Conservation (phyloP, 2,888 invertebrate species). For the Apotomis capreana region DNA sequence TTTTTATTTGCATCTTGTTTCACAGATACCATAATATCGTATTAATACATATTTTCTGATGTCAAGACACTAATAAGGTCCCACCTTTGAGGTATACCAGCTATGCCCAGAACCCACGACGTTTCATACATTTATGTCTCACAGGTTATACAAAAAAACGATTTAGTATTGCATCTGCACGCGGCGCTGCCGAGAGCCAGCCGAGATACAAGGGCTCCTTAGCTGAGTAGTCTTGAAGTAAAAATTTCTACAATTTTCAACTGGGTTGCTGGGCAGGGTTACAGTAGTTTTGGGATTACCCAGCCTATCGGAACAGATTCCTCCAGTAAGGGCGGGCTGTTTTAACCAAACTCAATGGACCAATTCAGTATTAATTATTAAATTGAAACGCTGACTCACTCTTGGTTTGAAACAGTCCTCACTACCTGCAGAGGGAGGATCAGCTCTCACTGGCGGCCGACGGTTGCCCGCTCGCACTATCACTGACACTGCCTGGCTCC, state of each 20-base stretch:
- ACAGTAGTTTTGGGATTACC: no score
- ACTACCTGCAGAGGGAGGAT: slow-evolving; percentile 11
- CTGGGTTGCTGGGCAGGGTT: background rate
- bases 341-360: background rate
- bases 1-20: no score
- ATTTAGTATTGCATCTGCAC: slow-evolving; percentile 26
- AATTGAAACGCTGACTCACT: background rate
- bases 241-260: background rate
- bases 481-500: slow-evolving; percentile 10
- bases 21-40: no score
- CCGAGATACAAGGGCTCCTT: background rate
- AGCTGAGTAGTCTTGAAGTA: background rate
- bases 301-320: background rate
- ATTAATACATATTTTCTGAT: no score
- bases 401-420: background rate
- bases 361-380: background rate
- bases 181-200: background rate
- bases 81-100: no score
- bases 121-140: slow-evolving; percentile 12
- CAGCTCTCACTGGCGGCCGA: slow-evolving; percentile 9
- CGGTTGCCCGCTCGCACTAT: background rate
- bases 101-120: background rate
- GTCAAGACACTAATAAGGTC: no score
- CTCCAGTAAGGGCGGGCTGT: background rate
- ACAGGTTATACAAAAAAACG: background rate